phyloP scores from a whole-genome alignment of 2,797 vertebrate species.

The Okamejei kenojei region DNA sequence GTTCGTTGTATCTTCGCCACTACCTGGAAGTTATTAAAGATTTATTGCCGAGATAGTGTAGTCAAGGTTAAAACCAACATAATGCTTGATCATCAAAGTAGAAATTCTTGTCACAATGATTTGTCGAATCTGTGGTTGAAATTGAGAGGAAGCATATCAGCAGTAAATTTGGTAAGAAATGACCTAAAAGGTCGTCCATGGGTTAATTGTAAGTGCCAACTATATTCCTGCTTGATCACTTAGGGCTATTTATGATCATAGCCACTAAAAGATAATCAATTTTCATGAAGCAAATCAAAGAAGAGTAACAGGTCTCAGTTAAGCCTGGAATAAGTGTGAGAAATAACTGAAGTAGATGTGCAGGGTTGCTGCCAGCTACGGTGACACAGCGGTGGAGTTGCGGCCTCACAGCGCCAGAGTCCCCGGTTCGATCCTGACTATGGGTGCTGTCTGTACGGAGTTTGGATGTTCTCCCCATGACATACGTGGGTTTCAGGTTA shows the following conservation, averaged over 20 bases:
- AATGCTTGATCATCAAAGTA: constrained; percentile 22
- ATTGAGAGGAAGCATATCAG: constrained; percentile 23
- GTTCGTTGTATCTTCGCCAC: neutral
- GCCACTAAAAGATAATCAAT: neutral
- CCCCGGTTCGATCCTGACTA: too few relatives aligned
- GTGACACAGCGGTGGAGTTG: neutral
- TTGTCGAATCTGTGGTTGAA: constrained; percentile 8
- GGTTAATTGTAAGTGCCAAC: constrained; percentile 24
- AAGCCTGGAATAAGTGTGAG: neutral
- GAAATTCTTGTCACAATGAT: constrained; percentile 34
- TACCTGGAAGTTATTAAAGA: constrained; percentile 10
- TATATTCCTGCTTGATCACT: constrained; percentile 11
- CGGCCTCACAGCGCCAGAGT: too few relatives aligned
- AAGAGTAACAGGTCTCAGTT: constrained; percentile 10
- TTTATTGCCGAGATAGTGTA: neutral
- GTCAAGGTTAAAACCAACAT: constrained; percentile 19
- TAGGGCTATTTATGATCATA: constrained; percentile 7
- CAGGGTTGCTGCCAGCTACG: neutral
- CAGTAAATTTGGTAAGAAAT: constrained; percentile 5
- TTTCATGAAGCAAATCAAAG: neutral
- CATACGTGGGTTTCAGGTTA: too few relatives aligned
- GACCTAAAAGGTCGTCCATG: neutral
- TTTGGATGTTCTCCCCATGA: too few relatives aligned
- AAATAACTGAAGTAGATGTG: neutral
- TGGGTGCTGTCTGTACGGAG: too few relatives aligned